Evolutionary conservation across 2,888 invertebrate species (phyloP).

Genomic region (Drosophila nr. perissopoda): DNA sequence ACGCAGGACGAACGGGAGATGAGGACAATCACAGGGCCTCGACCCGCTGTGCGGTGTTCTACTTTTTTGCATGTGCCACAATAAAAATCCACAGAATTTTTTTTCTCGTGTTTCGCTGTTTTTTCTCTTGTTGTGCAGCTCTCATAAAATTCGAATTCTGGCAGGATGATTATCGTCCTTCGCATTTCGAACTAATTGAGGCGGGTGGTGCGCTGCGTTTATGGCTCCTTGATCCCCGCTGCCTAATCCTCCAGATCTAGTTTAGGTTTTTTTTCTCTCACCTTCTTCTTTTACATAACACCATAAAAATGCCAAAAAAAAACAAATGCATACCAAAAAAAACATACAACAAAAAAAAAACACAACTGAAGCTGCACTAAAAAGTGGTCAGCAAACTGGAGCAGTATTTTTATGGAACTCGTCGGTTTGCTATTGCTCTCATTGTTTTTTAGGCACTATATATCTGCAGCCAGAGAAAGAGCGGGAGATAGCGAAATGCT

Average conservation of each 20-base stretch:
- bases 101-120: slow-evolving; percentile 11
- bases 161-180: slow-evolving; percentile 40
- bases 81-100: slow-evolving; percentile 62
- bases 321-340: slow-evolving; percentile 11
- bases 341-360: slow-evolving; percentile 18
- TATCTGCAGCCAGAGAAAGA: not conserved
- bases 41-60: slow-evolving; percentile 64
- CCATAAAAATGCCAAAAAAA: slow-evolving; percentile 49
- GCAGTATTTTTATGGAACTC: slow-evolving; percentile 46
- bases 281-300: slow-evolving; percentile 9
- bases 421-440: slow-evolving; percentile 3
- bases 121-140: slow-evolving; percentile 8
- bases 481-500: not conserved
- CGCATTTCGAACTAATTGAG: slow-evolving; percentile 72
- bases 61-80: slow-evolving; percentile 61
- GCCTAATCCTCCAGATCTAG: slow-evolving; percentile 57
- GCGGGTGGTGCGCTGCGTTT: slow-evolving; percentile 65
- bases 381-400: slow-evolving; percentile 75
- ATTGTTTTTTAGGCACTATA: slow-evolving; percentile 15
- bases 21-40: slow-evolving; percentile 18
- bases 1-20: slow-evolving; percentile 16
- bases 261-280: slow-evolving; percentile 43
- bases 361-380: slow-evolving; percentile 42
- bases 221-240: slow-evolving; percentile 38
- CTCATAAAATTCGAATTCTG: slow-evolving; percentile 37